Percentiles rank a stretch among this genome's conserved stretches.
phyloP scores from a whole-genome alignment of 2,888 invertebrate species.

The Parascotia fuliginaria region DNA sequence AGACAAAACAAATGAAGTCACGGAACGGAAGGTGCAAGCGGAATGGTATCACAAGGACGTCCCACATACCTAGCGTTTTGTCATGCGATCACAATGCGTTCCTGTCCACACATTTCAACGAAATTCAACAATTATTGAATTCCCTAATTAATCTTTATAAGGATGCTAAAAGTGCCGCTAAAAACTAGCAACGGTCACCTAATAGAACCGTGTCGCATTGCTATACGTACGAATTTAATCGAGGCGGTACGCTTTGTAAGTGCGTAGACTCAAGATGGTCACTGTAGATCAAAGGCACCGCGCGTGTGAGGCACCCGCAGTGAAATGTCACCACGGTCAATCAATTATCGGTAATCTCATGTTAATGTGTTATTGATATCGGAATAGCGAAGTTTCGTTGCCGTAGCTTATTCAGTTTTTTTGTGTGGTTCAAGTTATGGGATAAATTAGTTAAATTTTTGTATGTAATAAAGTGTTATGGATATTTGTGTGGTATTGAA shows the following conservation, averaged over 20 bases:
- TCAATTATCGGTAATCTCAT: conserved; percentile 76
- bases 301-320: conserved; percentile 68
- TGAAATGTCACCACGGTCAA: conserved; percentile 83
- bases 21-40: conserved; percentile 29
- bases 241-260: conserved; percentile 73
- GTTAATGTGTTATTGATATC: conserved; percentile 78
- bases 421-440: conserved; percentile 43
- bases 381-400: conserved; percentile 59
- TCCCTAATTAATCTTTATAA: conserved; percentile 39
- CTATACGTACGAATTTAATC: conserved; percentile 82
- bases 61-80: conserved; percentile 24
- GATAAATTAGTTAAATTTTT: neutral
- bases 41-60: conserved; percentile 24
- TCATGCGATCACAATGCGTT: conserved; percentile 14
- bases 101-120: conserved; percentile 30
- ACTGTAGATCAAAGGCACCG: conserved; percentile 71
- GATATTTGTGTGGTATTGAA: too few relatives aligned
- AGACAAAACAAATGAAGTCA: conserved; percentile 25
- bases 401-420: conserved; percentile 63
- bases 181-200: conserved; percentile 62
- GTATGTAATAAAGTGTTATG: neutral
- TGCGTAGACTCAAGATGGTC: conserved; percentile 61
- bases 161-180: conserved; percentile 39
- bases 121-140: conserved; percentile 39
- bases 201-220: conserved; percentile 80